Evolutionary conservation across 2,888 invertebrate species (phyloP).

Genomic region (Esperia sulphurella): DNA sequence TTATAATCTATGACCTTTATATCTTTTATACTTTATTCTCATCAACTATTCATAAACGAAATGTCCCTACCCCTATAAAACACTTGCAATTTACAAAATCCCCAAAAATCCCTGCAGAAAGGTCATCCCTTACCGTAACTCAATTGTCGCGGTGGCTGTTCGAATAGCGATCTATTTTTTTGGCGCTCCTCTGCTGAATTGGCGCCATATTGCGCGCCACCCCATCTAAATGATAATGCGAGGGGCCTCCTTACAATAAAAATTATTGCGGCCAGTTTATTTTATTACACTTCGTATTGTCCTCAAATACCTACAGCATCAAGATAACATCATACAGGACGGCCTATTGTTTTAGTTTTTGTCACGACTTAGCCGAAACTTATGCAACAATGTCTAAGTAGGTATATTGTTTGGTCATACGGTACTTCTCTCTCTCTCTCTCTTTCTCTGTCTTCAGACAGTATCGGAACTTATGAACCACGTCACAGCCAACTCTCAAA

Average conservation of each 20-base stretch:
- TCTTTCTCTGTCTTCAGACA: no score
- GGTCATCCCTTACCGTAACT: slow-evolving; percentile 56
- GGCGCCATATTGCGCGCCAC: slow-evolving; percentile 68
- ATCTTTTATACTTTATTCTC: not conserved
- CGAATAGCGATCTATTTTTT: slow-evolving; percentile 52
- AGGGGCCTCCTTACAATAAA: slow-evolving; percentile 73
- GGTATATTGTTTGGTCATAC: no score
- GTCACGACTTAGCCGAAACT: no score
- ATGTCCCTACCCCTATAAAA: slow-evolving; percentile 31
- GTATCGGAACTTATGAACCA: no score
- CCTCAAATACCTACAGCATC: slow-evolving; percentile 51
- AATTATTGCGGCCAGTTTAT: slow-evolving; percentile 77
- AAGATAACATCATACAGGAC: slow-evolving; percentile 8
- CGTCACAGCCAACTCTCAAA: no score
- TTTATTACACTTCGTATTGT: slow-evolving; percentile 76
- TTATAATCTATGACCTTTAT: no score
- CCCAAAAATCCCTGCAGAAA: slow-evolving; percentile 38
- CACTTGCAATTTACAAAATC: slow-evolving; percentile 53
- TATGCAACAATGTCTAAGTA: no score
- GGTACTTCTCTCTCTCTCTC: no score
- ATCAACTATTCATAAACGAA: slow-evolving; percentile 21
- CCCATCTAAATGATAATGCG: slow-evolving; percentile 78
- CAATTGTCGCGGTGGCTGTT: slow-evolving; percentile 51
- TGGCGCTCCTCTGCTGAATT: slow-evolving; percentile 36
- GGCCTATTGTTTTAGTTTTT: no score